Base-by-base conservation (phyloP, 2,797 vertebrate species). In the Hemibagrus guttatus region DNA sequence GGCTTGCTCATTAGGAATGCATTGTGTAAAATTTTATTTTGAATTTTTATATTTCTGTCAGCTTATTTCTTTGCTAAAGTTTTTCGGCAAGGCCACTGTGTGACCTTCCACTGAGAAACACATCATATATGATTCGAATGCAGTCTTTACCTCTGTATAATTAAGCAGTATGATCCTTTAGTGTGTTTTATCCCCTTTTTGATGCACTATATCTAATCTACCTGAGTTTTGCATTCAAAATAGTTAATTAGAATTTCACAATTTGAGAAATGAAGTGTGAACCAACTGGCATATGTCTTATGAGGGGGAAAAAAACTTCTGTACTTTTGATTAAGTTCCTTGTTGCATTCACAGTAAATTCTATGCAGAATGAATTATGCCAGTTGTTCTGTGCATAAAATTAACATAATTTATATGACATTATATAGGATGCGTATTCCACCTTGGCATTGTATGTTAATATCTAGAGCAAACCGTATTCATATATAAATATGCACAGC, bases 401-500 rank as follows among this genome's bases (percentile, higher is more conserved):
- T 46, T 84, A 49, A 14, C 69, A 31, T 84, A 61, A 84, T 84
- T 6, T 59, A 61, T 56, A 6, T 39, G 49, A 35, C 49, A 35
- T 66, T 52, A 82, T 66, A 68, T 52, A 23, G 52, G 78, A 13
- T 17, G 31, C 46, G 28, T 26, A 42, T 16, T 14, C 58, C 63
- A 14, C 80, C 46, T 8, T 31, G 42, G 21, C 23, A 80, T n/a
- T 80, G 78, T 80, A 61, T 42, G 58, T 61, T 61, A 80, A 80
- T 80, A 19, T 17, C 8, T 13, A 16, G 23, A n/a, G 26, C 72
- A 75, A 52, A 52, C 31, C 28, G 9, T 81, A 68, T 66, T 68
- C 54, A 54, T 81, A 86, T 85, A 85, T 87, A 72, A 82, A 82
- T 86, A 85, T 81, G 74, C 56, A 17, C 66, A 84, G 85, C 83